Conservation (phyloP, 2,797 vertebrate genomes). For the Scyliorhinus canicula region DNA sequence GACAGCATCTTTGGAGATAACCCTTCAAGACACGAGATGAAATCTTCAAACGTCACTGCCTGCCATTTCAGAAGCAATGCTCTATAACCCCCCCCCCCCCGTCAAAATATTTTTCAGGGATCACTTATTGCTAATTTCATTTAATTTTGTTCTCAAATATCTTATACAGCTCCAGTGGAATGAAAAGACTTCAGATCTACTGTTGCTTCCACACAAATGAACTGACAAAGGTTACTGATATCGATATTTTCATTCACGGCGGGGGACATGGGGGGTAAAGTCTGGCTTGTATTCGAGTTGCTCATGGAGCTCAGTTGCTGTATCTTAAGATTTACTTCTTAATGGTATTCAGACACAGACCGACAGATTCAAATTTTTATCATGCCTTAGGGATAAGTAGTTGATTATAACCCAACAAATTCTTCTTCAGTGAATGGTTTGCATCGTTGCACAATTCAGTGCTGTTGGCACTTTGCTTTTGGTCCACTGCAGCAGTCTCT, state of each 20-base stretch:
- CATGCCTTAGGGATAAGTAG: not conserved
- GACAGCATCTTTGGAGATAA: not conserved
- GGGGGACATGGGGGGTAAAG: not conserved
- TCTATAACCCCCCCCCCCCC: not conserved
- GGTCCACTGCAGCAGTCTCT: not conserved
- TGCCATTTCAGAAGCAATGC: not conserved
- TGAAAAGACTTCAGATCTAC: not conserved
- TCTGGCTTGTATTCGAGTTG: not conserved
- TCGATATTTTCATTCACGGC: not conserved
- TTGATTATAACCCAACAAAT: not conserved
- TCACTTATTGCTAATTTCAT: not conserved
- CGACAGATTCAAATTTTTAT: not conserved
- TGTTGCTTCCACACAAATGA: not conserved
- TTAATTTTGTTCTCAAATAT: not conserved
- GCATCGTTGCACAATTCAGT: not conserved
- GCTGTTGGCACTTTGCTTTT: not conserved
- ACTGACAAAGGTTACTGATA: not conserved
- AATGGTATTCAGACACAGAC: not conserved
- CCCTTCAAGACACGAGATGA: not conserved
- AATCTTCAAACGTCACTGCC: not conserved
- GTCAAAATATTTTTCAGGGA: not conserved
- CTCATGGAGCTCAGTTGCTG: not conserved
- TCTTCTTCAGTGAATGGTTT: not conserved
- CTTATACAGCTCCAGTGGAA: not conserved
- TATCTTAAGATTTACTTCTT: not conserved